Conservation (phyloP, 2,888 invertebrate genomes). For the Ptilodon capucinus region DNA sequence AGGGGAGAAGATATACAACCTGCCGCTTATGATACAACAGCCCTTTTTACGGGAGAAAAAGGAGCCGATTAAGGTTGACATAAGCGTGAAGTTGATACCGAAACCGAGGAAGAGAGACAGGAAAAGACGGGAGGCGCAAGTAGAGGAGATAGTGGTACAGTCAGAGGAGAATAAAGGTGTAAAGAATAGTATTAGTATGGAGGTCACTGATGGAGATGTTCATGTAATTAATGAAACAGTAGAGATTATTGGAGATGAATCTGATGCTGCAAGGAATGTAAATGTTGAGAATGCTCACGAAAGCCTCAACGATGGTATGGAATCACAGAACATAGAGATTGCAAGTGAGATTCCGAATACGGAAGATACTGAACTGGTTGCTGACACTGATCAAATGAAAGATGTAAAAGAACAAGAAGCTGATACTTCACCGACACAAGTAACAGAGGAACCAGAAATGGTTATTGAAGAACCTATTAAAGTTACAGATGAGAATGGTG, state of each 20-base stretch:
- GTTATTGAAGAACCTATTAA: conserved; percentile 4
- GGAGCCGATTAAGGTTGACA: conserved; percentile 90
- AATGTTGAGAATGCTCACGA: conserved; percentile 20
- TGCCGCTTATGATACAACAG: conserved; percentile 81
- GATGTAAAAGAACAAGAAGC: background rate
- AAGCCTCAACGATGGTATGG: conserved; percentile 6
- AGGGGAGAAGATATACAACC: conserved; percentile 72
- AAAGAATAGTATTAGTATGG: conserved; percentile 73
- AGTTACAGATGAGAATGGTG: background rate
- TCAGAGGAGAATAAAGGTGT: conserved; percentile 59
- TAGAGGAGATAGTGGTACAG: conserved; percentile 51
- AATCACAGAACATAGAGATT: conserved; percentile 6
- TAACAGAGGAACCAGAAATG: conserved; percentile 4
- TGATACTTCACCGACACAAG: background rate
- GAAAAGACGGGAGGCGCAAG: conserved; percentile 57
- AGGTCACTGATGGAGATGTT: conserved; percentile 64
- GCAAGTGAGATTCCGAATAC: background rate
- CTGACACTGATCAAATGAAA: background rate
- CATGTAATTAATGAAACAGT: conserved; percentile 62
- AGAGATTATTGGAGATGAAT: conserved; percentile 48
- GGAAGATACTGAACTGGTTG: background rate
- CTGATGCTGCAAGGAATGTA: conserved; percentile 20
- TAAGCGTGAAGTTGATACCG: conserved; percentile 88
- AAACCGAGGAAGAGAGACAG: conserved; percentile 78
- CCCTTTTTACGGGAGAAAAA: conserved; percentile 84